These are phyloP conservation scores for Trochalopteron elliotii DNA, from an alignment of 2,113 vertebrate genomes.

Conservation along the genomic window DNA sequence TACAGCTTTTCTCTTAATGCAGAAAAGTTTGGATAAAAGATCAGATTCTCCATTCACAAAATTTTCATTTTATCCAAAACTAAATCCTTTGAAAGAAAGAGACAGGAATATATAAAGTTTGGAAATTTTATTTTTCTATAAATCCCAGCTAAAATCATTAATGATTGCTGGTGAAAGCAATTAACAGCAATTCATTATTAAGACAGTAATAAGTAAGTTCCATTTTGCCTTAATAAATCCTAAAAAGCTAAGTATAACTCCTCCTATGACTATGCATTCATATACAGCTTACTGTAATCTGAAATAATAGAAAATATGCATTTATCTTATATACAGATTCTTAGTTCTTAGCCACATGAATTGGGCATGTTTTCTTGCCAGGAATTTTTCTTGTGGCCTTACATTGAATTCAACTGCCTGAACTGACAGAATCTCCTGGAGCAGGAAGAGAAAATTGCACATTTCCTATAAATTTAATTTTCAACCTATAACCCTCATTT, in stretches of 20 bases:
- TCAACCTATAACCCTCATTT: neutral
- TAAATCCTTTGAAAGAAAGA: neutral
- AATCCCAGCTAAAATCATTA: neutral
- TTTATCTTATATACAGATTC: neutral
- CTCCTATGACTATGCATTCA: neutral
- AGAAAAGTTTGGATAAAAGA: neutral
- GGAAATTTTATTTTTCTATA: neutral
- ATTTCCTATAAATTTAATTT: neutral
- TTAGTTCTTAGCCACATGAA: neutral
- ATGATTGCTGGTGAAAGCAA: neutral
- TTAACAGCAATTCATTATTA: neutral
- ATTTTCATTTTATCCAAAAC: neutral
- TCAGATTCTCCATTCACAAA: neutral
- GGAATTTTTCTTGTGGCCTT: neutral
- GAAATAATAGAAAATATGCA: neutral
- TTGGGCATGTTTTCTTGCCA: too few species aligned
- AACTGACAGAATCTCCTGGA: neutral
- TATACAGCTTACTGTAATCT: neutral
- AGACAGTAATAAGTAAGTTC: neutral
- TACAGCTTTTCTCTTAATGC: neutral
- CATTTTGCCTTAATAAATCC: neutral
- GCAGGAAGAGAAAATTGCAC: neutral
- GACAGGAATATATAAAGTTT: neutral
- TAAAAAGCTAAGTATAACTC: neutral
- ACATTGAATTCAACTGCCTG: neutral